These are phyloP conservation scores for Thunnus maccoyii DNA, from an alignment of 2,113 vertebrate species.

Conservation along the genomic window DNA sequence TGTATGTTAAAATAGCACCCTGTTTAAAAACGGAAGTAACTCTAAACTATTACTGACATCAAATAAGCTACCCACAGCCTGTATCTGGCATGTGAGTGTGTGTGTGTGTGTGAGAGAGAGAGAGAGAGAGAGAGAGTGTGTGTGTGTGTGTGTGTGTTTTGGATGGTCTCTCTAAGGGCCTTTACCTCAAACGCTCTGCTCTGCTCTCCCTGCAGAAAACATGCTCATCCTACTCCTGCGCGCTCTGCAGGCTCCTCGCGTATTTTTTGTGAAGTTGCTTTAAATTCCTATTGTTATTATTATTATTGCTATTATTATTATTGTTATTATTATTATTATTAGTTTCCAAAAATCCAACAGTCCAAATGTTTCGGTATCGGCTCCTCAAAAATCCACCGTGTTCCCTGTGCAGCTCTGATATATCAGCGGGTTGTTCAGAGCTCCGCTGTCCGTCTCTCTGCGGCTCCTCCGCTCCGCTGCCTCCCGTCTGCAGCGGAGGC, in stretches of 20 bases:
- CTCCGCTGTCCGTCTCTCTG: not conserved
- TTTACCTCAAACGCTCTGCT: constrained; percentile 75
- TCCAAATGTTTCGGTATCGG: not conserved
- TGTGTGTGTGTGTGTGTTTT: constrained; percentile 19
- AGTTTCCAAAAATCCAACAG: not conserved
- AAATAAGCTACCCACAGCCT: constrained; percentile 12
- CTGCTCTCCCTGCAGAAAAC: constrained; percentile 51
- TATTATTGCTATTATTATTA: too few relatives aligned
- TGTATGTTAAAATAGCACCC: not conserved
- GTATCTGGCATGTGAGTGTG: constrained; percentile 6
- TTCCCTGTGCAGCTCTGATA: not conserved
- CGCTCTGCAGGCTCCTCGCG: constrained; percentile 17
- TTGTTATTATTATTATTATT: too few relatives aligned
- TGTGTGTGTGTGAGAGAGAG: not conserved
- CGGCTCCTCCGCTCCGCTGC: constrained; percentile 22
- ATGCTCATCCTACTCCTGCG: constrained; percentile 62
- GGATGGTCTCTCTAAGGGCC: constrained; percentile 29
- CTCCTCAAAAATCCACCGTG: constrained; percentile 42
- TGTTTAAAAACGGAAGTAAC: constrained; percentile 8
- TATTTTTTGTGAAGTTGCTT: not conserved
- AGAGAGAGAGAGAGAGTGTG: not conserved
- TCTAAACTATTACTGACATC: constrained; percentile 9
- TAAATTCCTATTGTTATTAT: not conserved
- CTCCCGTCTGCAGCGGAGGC: not conserved
- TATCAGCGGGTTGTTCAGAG: constrained; percentile 6